phyloP scores from a whole-genome alignment of 1,140 invertebrate genomes.

The Dendroctonus valens region DNA sequence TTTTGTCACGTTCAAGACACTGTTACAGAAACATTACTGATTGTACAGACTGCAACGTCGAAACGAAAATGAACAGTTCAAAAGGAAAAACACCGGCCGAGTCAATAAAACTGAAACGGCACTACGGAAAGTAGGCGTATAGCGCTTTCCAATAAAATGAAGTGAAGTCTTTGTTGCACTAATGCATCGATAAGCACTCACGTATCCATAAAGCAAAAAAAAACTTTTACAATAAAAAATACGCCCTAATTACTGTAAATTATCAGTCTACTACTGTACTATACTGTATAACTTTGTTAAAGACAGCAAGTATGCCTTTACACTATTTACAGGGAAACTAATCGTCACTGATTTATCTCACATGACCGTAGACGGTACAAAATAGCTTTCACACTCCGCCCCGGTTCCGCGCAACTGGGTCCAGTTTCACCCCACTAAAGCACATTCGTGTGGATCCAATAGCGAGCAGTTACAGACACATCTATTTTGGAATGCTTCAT shows the following conservation, averaged over 20 bases:
- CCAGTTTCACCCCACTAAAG: too few relatives aligned
- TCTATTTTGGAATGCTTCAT: constrained; percentile 48
- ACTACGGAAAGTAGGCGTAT: too few relatives aligned
- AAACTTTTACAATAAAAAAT: constrained; percentile 50
- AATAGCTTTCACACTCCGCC: constrained; percentile 39
- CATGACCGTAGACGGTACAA: constrained; percentile 44
- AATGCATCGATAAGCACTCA: neutral
- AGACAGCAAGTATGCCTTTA: constrained; percentile 48
- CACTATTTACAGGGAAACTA: constrained; percentile 50
- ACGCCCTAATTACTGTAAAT: constrained; percentile 47
- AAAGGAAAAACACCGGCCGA: constrained; percentile 39
- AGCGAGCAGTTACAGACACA: constrained; percentile 36
- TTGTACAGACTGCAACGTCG: constrained; percentile 49
- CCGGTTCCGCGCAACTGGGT: too few relatives aligned
- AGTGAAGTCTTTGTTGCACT: too few relatives aligned
- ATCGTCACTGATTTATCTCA: constrained; percentile 35
- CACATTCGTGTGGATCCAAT: too few relatives aligned
- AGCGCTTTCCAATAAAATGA: too few relatives aligned
- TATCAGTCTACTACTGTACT: constrained; percentile 51
- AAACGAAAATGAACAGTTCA: constrained; percentile 45
- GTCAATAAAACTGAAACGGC: constrained; percentile 53
- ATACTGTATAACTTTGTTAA: constrained; percentile 42
- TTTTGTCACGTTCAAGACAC: constrained; percentile 30
- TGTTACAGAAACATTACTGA: constrained; percentile 41
- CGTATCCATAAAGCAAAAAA: constrained; percentile 28